Evolutionary conservation across 2,888 invertebrate genomes (phyloP).

Genomic region (Allygus modestus): DNA sequence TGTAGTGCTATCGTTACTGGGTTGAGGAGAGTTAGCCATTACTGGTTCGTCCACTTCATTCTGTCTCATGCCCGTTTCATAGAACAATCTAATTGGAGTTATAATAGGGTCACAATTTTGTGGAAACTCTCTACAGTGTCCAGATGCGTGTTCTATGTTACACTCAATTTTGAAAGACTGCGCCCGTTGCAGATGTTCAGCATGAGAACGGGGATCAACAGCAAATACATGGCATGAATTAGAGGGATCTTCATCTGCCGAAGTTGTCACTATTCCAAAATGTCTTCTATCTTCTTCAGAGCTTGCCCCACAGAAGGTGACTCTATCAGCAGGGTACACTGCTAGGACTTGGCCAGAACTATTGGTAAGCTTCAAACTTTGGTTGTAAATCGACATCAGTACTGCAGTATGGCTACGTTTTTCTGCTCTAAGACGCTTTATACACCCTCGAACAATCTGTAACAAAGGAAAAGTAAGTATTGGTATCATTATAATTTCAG

Average conservation of each 20-base stretch:
- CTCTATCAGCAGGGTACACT: constrained; percentile 90
- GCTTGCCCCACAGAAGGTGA: constrained; percentile 93
- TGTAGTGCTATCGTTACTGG: constrained; percentile 88
- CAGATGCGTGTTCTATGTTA: constrained; percentile 86
- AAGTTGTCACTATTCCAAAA: constrained; percentile 94
- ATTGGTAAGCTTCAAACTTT: constrained; percentile 88
- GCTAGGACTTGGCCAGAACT: constrained; percentile 87
- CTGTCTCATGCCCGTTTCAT: constrained; percentile 70
- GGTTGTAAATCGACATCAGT: constrained; percentile 89
- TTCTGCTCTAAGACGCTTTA: constrained; percentile 92
- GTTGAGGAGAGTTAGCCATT: constrained; percentile 89
- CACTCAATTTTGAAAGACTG: constrained; percentile 92
- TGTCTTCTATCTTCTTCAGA: constrained; percentile 94
- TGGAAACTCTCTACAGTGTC: constrained; percentile 93
- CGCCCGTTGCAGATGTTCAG: constrained; percentile 87
- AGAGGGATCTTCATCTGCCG: constrained; percentile 81
- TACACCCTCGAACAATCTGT: constrained; percentile 90
- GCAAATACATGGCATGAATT: constrained; percentile 98
- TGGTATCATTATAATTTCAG: no score
- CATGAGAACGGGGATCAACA: constrained; percentile 93
- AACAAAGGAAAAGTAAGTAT: constrained; percentile 61
- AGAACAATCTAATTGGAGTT: constrained; percentile 78
- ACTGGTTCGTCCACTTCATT: constrained; percentile 76
- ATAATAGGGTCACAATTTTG: constrained; percentile 85
- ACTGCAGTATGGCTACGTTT: constrained; percentile 92